Evolutionary conservation across 2,888 invertebrate genomes (phyloP).

Genomic region (Watsonalla binaria): DNA sequence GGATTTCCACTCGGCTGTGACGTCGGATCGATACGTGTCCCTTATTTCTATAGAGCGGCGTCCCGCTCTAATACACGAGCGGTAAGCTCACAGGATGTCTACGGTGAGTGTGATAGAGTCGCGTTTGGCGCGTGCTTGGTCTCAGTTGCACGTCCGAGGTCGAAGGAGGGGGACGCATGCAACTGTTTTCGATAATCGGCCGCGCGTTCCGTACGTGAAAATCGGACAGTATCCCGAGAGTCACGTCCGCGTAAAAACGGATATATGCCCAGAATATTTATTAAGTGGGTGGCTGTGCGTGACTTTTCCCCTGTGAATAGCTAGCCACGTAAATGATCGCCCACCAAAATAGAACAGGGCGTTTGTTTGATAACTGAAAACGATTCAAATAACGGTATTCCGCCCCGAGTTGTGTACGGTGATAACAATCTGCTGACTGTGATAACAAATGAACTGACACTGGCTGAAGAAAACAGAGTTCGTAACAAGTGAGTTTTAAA

Average conservation of each 20-base stretch:
- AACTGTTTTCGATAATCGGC: slow-evolving; percentile 78
- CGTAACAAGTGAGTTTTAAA: slow-evolving; percentile 21
- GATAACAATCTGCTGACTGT: slow-evolving; percentile 10
- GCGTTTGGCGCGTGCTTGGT: slow-evolving; percentile 72
- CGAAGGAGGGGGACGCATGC: slow-evolving; percentile 76
- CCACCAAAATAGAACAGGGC: slow-evolving; percentile 61
- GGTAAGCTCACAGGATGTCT: slow-evolving; percentile 46
- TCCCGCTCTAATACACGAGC: slow-evolving; percentile 58
- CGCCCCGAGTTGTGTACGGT: slow-evolving; percentile 26
- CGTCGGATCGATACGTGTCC: slow-evolving; percentile 62
- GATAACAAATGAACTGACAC: slow-evolving; percentile 13
- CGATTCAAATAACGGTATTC: slow-evolving; percentile 30
- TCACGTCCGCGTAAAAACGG: slow-evolving; percentile 79
- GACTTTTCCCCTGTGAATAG: slow-evolving; percentile 76
- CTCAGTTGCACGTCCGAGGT: slow-evolving; percentile 76
- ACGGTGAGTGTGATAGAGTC: slow-evolving; percentile 72
- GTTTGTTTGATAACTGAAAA: slow-evolving; percentile 69
- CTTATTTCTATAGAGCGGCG: slow-evolving; percentile 40
- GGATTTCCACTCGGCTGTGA: slow-evolving; percentile 75
- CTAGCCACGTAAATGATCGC: slow-evolving; percentile 67
- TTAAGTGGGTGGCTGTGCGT: slow-evolving; percentile 79
- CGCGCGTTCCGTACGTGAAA: slow-evolving; percentile 78
- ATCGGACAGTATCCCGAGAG: slow-evolving; percentile 73
- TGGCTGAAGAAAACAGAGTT: slow-evolving; percentile 22
- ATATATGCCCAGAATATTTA: slow-evolving; percentile 82